Evolutionary conservation across 1,140 invertebrate genomes (phyloP).

Genomic region (Proctacanthus coquilletti): DNA sequence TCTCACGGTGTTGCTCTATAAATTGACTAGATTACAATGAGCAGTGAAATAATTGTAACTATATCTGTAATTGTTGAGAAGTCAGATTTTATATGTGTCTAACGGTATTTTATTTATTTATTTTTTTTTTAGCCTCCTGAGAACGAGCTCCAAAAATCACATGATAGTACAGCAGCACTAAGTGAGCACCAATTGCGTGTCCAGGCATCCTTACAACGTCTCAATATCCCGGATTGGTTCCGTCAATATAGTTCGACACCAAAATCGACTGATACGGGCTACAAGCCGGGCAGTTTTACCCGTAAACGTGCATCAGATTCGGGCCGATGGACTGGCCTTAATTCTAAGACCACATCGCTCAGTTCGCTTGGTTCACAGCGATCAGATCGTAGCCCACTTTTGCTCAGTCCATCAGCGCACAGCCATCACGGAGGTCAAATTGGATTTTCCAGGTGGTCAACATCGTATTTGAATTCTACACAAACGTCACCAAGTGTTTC

Average conservation of each 20-base stretch:
- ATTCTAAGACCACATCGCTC: conserved; percentile 62
- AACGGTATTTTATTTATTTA: too few species aligned
- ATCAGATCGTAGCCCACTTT: conserved; percentile 26
- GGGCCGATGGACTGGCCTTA: conserved; percentile 51
- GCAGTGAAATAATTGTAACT: too few species aligned
- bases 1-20: too few species aligned
- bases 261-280: conserved; percentile 10
- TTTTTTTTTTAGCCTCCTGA: conserved; percentile 62
- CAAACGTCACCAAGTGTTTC: conserved; percentile 41
- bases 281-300: conserved; percentile 28
- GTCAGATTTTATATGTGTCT: too few species aligned
- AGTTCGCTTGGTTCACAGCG: conserved; percentile 41
- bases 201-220: conserved; percentile 76
- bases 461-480: conserved; percentile 62
- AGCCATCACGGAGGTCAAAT: conserved; percentile 28
- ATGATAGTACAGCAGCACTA: conserved; percentile 41
- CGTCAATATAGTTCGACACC: conserved; percentile 28
- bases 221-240: conserved; percentile 86
- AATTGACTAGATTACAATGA: too few species aligned
- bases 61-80: too few species aligned
- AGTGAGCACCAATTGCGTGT: conserved; percentile 86
- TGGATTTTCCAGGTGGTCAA: conserved; percentile 65
- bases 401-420: conserved; percentile 28
- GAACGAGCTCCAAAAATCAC: conserved; percentile 72
- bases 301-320: conserved; percentile 52